Percentiles rank a stretch among this genome's conserved stretches.
These are phyloP conservation scores for Luidia sarsii DNA, from an alignment of 53 echinoderm and acorn worm species.

Conservation along the genomic window DNA sequence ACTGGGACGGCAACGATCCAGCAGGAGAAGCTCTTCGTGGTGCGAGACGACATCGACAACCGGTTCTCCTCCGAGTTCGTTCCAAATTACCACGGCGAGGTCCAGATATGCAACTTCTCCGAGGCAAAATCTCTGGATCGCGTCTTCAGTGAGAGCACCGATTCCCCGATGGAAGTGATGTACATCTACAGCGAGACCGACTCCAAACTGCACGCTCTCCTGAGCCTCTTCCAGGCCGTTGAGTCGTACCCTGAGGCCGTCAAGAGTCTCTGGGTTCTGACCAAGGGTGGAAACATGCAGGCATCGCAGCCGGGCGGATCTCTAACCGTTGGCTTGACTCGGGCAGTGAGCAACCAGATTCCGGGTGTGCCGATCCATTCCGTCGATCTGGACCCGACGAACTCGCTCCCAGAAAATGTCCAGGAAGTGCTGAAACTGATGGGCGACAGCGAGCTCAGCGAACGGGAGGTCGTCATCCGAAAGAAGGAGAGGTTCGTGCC, in stretches of 20 bases:
- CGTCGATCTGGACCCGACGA: slow-evolving; percentile 36
- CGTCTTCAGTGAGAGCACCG: not conserved
- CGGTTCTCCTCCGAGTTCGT: slow-evolving; percentile 24
- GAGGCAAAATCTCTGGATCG: slow-evolving; percentile 6
- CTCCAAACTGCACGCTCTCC: slow-evolving; percentile 37
- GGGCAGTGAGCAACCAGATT: slow-evolving; percentile 59
- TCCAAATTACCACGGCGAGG: slow-evolving; percentile 34
- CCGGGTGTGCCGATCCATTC: slow-evolving; percentile 34
- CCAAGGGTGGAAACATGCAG: slow-evolving; percentile 39
- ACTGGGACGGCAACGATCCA: too few relatives aligned
- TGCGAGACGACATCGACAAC: slow-evolving; percentile 20
- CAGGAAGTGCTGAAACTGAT: slow-evolving; percentile 33
- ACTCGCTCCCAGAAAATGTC: slow-evolving; percentile 19
- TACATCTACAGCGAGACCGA: slow-evolving; percentile 44
- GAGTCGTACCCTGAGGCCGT: slow-evolving; percentile 45
- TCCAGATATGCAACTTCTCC: slow-evolving; percentile 36
- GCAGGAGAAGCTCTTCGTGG: slow-evolving; percentile 24
- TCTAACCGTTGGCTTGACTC: slow-evolving; percentile 48
- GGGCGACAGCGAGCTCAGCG: not conserved
- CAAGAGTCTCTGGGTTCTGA: slow-evolving; percentile 53
- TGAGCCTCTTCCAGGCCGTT: slow-evolving; percentile 57
- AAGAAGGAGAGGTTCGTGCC: slow-evolving; percentile 33
- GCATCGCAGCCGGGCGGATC: slow-evolving; percentile 23
- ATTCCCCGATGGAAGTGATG: slow-evolving; percentile 31
- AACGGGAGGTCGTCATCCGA: slow-evolving; percentile 58